Evolutionary conservation across 2,888 invertebrate species (phyloP).

Genomic region (Apamea anceps): DNA sequence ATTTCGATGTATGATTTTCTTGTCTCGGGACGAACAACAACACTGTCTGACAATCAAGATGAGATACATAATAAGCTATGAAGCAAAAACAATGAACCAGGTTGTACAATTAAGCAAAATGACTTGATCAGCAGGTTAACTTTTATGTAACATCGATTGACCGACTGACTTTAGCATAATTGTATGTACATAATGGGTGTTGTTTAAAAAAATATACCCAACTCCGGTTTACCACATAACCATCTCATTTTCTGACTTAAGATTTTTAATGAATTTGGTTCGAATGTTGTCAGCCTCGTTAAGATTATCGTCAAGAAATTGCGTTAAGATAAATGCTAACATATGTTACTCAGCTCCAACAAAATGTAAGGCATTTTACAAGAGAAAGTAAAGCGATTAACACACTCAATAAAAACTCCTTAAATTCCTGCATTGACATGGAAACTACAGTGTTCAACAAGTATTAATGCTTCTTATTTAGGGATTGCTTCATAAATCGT

Average conservation of each 20-base stretch:
- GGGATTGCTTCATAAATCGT: conserved; percentile 11
- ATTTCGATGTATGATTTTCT: conserved; percentile 11
- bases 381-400: conserved; percentile 51
- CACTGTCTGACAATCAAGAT: background rate
- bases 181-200: background rate
- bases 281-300: conserved; percentile 11
- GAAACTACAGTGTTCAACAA: conserved; percentile 34
- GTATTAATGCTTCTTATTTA: conserved; percentile 41
- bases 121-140: background rate
- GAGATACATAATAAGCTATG: background rate
- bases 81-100: conserved; percentile 9
- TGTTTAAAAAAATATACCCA: background rate
- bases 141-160: conserved; percentile 32
- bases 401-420: conserved; percentile 41
- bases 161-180: conserved; percentile 33
- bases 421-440: conserved; percentile 38
- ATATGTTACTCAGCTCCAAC: conserved; percentile 28
- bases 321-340: conserved; percentile 40
- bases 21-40: background rate
- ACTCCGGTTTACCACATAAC: conserved; percentile 2
- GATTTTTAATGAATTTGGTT: conserved; percentile 2
- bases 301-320: conserved; percentile 18
- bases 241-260: background rate
- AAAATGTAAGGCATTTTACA: conserved; percentile 38
- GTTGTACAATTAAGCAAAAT: background rate